phyloP scores from a whole-genome alignment of 1,140 invertebrate genomes.

The Drosophila pallidifrons region DNA sequence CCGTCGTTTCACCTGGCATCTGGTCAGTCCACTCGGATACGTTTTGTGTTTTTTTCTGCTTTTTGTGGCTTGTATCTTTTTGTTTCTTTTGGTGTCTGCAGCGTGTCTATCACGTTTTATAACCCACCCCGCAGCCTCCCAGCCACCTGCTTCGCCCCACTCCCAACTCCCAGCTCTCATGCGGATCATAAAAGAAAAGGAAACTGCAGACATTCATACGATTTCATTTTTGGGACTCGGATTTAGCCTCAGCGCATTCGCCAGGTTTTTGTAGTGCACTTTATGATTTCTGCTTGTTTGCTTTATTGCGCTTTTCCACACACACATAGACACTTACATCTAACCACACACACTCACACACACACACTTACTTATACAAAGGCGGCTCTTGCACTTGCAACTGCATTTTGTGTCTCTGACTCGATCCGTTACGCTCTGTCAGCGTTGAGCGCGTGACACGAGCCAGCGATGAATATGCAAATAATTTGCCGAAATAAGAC shows the following conservation, averaged over 20 bases:
- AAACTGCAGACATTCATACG: conserved; percentile 67
- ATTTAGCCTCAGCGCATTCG: conserved; percentile 41
- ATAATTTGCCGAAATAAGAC: too few species aligned
- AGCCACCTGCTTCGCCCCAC: not conserved
- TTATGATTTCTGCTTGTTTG: conserved; percentile 73
- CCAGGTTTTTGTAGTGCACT: conserved; percentile 63
- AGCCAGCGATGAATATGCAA: not conserved
- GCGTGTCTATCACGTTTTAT: conserved; percentile 43
- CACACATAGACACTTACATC: not conserved
- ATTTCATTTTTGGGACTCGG: conserved; percentile 55
- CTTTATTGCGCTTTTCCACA: conserved; percentile 61
- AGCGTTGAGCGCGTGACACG: conserved; percentile 10
- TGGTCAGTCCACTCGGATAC: conserved; percentile 38
- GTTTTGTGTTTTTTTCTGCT: conserved; percentile 28
- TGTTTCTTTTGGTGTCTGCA: conserved; percentile 33
- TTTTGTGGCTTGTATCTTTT: too few species aligned
- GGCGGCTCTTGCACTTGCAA: conserved; percentile 41
- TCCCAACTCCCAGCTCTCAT: not conserved
- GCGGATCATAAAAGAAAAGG: conserved; percentile 23
- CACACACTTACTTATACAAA: conserved; percentile 12
- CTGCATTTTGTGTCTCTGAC: conserved; percentile 31
- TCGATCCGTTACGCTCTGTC: not conserved
- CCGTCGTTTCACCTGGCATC: conserved; percentile 37
- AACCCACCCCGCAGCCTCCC: not conserved
- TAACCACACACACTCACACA: not conserved